Base-by-base conservation (phyloP, 2,113 vertebrate genomes). In the Prochilodus magdalenae region DNA sequence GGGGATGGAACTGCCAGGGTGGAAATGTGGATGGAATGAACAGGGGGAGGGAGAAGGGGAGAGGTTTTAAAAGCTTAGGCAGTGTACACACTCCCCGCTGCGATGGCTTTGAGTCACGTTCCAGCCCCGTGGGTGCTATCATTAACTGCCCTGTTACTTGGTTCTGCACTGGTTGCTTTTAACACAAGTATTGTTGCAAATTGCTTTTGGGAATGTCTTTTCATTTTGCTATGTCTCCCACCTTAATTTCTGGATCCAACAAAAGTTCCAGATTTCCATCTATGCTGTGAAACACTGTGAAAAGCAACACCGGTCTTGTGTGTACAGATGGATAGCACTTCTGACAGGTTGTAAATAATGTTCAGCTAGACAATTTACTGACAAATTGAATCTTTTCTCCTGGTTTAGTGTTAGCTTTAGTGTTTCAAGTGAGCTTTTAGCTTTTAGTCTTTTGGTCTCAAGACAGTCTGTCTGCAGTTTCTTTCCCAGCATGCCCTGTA, bases 1-100 rank as follows among this genome's bases (percentile, higher is more conserved):
- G 74, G 80, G 69, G 71, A 86, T 83, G 60, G 63, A 82, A 76
- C 59, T 72, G 70, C 77, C 67, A 75, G 55, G 26, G 40, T 59
- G 81, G 67, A 69, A 80, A 77, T 67, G 55, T 20, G 76, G 71
- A 51, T 26, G 27, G 62, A 47, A 36, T 60, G 76, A 81, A 77
- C 44, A 47, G 49, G 40, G 60, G 13, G 30, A 33, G 60, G 20
- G n/a, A 22, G 57, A 10, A n/a, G 36, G n/a, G 70, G 33, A 55
- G 26, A 44, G 29, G 30, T 40, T 26, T 49, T 51, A 80, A 60
- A 75, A 44, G 79, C 60, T 67, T 57, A 74, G 71, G 60, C 44
- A 36, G 69, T 14, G 2, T 63, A 53, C 59, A 67, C 26, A 44
- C 29, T 53, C n/a, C n/a, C 16, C 24, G 18, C 29, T 3, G 20